Conservation (phyloP, 1,140 invertebrate species). For the Zeugodacus cucurbitae region DNA sequence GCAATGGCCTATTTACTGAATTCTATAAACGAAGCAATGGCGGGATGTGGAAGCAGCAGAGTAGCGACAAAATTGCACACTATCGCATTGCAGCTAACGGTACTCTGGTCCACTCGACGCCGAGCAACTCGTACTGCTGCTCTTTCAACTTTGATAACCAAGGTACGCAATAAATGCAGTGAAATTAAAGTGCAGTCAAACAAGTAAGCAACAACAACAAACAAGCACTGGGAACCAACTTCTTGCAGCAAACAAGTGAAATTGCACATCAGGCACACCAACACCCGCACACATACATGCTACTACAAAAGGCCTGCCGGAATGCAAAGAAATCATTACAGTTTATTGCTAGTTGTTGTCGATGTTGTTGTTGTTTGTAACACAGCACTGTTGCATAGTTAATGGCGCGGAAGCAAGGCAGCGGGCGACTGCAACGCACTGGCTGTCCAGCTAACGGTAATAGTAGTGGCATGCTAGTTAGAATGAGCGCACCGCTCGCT, state of each 20-base stretch:
- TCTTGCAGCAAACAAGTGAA: neutral
- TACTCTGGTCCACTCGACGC: neutral
- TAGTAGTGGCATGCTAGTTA: neutral
- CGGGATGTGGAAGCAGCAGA: neutral
- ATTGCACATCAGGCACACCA: neutral
- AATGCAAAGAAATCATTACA: neutral
- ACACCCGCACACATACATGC: no score
- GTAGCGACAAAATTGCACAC: no score
- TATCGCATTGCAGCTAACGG: neutral
- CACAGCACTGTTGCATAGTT: neutral
- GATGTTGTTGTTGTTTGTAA: neutral
- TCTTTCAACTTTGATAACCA: neutral
- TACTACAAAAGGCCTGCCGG: neutral
- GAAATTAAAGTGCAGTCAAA: conserved; percentile 32
- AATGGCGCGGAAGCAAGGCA: neutral
- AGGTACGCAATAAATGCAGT: conserved; percentile 31
- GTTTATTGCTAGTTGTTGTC: neutral
- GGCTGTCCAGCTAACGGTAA: neutral
- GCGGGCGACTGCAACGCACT: neutral
- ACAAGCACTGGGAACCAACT: neutral
- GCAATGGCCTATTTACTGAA: neutral
- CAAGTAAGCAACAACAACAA: neutral
- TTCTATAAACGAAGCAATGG: neutral
- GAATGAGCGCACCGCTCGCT: neutral
- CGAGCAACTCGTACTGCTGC: neutral